These are phyloP conservation scores for Drosophila setosimentum DNA, from an alignment of 2,888 invertebrate species.

Conservation along the genomic window DNA sequence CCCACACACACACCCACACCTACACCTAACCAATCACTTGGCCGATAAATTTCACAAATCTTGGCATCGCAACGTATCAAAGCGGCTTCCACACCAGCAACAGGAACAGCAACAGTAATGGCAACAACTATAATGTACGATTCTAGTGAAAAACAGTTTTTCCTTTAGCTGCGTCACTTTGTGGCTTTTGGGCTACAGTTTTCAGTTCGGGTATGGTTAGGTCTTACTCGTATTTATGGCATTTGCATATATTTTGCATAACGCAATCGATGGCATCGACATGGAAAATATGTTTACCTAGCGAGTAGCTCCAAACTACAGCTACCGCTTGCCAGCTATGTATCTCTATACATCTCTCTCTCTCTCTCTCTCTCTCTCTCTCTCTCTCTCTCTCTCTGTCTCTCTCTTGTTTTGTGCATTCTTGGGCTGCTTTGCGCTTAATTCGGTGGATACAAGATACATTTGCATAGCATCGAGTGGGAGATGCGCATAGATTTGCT, in stretches of 20 bases:
- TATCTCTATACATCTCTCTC: constrained; percentile 8
- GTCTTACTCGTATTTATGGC: constrained; percentile 73
- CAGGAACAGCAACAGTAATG: constrained; percentile 24
- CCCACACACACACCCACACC: constrained; percentile 35
- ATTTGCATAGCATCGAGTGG: constrained; percentile 73
- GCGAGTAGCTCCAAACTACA: constrained; percentile 26
- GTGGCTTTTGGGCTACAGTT: constrained; percentile 28
- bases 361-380: constrained; percentile 8
- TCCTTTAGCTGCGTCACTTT: constrained; percentile 59
- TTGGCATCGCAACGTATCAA: constrained; percentile 74
- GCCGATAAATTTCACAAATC: constrained; percentile 83
- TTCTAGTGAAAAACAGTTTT: constrained; percentile 68
- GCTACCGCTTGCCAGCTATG: constrained; percentile 45
- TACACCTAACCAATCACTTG: constrained; percentile 75
- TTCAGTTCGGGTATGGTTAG: constrained; percentile 21
- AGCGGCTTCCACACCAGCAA: constrained; percentile 33
- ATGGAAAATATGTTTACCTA: constrained; percentile 83
- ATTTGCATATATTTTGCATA: constrained; percentile 84
- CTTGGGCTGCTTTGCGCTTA: constrained; percentile 57
- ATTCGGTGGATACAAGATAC: constrained; percentile 64
- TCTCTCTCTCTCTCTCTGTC: constrained; percentile 10
- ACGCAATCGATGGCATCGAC: constrained; percentile 85
- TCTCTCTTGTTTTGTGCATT: constrained; percentile 38
- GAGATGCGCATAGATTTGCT: constrained; percentile 81
- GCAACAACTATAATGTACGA: constrained; percentile 35